These are phyloP conservation scores for Meloe dianella DNA, from an alignment of 2,888 invertebrate species.

Conservation along the genomic window DNA sequence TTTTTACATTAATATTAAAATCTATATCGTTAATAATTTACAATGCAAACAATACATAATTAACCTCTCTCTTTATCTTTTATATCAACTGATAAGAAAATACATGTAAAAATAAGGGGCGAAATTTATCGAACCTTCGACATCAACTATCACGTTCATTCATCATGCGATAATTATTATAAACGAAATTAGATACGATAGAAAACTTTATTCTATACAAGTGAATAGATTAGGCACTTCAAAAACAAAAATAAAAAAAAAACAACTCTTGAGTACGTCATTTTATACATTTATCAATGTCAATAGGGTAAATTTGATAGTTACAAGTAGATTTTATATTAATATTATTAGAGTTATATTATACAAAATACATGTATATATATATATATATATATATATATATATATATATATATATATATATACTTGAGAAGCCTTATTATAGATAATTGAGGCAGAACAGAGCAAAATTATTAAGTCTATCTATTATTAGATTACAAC, in stretches of 20 bases:
- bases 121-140: background rate
- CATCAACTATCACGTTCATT: background rate
- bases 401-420: too few relatives aligned
- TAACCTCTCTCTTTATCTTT: background rate
- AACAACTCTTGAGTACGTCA: background rate
- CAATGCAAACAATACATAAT: slow-evolving; percentile 7
- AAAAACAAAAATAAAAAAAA: too few relatives aligned
- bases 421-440: background rate
- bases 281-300: background rate
- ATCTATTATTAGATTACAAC: slow-evolving; percentile 1
- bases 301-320: background rate
- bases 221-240: background rate
- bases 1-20: background rate
- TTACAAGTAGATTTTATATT: background rate
- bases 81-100: background rate
- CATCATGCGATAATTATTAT: background rate
- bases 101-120: background rate
- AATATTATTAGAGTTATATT: background rate
- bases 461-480: slow-evolving; percentile 1
- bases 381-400: too few relatives aligned
- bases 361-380: too few relatives aligned
- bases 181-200: background rate
- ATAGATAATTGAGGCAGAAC: background rate
- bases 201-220: background rate
- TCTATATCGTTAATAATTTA: slow-evolving; percentile 17